Conservation (phyloP, 2,888 invertebrate species). For the Cephalotes varians region DNA sequence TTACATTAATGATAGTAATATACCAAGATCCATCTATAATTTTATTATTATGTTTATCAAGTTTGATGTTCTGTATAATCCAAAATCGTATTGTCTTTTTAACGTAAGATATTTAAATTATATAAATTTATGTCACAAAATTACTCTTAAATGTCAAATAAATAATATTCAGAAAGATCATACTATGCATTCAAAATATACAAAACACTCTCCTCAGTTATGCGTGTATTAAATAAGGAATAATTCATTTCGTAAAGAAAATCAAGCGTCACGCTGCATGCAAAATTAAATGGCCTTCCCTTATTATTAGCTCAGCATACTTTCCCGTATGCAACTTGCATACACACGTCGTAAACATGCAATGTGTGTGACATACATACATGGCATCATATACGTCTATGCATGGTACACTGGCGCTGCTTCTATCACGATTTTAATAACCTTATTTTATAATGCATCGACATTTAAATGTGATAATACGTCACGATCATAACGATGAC, state of each 20-base stretch:
- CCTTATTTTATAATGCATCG: constrained; percentile 59
- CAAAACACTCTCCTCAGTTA: not conserved
- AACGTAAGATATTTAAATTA: not conserved
- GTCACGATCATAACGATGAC: constrained; percentile 58
- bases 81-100: not conserved
- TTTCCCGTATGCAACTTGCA: constrained; percentile 17
- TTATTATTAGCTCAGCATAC: constrained; percentile 44
- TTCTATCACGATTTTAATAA: constrained; percentile 56
- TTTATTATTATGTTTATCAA: too few species aligned
- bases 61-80: not conserved
- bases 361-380: constrained; percentile 23
- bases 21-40: not conserved
- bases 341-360: constrained; percentile 50
- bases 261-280: constrained; percentile 16
- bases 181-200: not conserved
- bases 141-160: not conserved
- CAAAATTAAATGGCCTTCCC: constrained; percentile 49
- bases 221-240: constrained; percentile 18
- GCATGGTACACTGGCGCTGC: constrained; percentile 19
- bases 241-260: constrained; percentile 34
- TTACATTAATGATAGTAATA: not conserved
- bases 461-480: constrained; percentile 50
- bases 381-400: too few species aligned
- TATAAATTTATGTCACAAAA: not conserved
- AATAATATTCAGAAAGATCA: not conserved